Percentiles rank a stretch among this genome's conserved stretches.
Evolutionary conservation across 2,113 vertebrate genomes (phyloP).

Genomic region (Nerophis ophidion): DNA sequence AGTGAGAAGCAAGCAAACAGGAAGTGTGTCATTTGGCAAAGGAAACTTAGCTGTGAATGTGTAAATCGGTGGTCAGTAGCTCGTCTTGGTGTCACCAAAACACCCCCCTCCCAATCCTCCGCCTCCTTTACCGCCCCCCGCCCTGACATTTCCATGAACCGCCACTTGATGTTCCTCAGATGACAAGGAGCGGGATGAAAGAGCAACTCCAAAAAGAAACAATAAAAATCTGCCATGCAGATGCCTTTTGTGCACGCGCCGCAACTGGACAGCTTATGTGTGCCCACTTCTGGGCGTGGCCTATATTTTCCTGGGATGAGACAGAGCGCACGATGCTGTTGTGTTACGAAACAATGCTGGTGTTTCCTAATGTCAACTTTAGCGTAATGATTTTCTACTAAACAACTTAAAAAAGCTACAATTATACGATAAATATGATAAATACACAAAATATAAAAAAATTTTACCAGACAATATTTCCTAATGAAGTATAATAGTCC

Average conservation of each 20-base stretch:
- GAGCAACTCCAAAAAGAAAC: constrained; percentile 35
- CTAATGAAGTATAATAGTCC: too few relatives aligned
- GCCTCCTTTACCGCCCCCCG: constrained; percentile 4
- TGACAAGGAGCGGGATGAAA: constrained; percentile 43
- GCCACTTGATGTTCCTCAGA: constrained; percentile 50
- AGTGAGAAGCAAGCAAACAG: too few relatives aligned
- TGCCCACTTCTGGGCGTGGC: neutral
- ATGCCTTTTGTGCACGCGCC: constrained; percentile 36
- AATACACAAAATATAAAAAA: too few relatives aligned
- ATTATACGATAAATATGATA: too few relatives aligned
- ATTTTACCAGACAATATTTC: too few relatives aligned
- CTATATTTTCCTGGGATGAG: neutral
- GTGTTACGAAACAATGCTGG: too few relatives aligned
- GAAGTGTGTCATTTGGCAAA: too few relatives aligned
- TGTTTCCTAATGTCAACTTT: too few relatives aligned
- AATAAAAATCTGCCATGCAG: constrained; percentile 55
- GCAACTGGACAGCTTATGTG: neutral
- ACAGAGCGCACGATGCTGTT: neutral
- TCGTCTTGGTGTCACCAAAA: neutral
- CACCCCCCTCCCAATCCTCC: neutral
- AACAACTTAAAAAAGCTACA: too few relatives aligned
- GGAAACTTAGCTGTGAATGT: neutral
- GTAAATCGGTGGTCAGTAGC: neutral
- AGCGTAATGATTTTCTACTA: too few relatives aligned
- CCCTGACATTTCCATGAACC: constrained; percentile 54